These are phyloP conservation scores for Egretta garzetta DNA, from an alignment of 2,113 vertebrate genomes.

Conservation along the genomic window DNA sequence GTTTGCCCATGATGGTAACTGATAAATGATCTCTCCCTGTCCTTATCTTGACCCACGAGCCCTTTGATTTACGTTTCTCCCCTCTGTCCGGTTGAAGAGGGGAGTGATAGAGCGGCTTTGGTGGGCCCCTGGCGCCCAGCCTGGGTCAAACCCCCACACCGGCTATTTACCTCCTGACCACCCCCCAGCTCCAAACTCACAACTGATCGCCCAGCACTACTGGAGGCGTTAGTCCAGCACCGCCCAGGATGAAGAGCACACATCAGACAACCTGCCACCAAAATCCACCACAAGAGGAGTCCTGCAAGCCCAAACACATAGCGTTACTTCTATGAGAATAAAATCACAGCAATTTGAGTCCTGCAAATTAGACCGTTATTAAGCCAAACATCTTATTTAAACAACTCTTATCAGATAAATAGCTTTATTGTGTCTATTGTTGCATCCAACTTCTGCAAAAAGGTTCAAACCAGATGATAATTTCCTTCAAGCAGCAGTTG, in stretches of 20 bases:
- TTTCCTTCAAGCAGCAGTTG: slow-evolving; percentile 60
- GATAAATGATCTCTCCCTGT: too few relatives aligned
- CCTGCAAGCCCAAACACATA: slow-evolving; percentile 43
- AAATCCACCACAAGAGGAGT: slow-evolving; percentile 62
- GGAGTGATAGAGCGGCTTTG: too few relatives aligned
- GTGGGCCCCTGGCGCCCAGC: too few relatives aligned
- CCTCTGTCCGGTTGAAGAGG: too few relatives aligned
- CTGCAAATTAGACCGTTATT: slow-evolving; percentile 60
- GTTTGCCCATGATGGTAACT: too few relatives aligned
- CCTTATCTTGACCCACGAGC: too few relatives aligned
- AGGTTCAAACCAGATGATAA: slow-evolving; percentile 14
- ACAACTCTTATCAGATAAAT: slow-evolving; percentile 46
- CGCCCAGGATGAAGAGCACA: slow-evolving; percentile 9
- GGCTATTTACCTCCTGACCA: slow-evolving; percentile 48
- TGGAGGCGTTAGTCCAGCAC: not conserved
- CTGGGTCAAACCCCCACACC: not conserved
- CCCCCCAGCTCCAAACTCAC: slow-evolving; percentile 36
- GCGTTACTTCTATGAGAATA: slow-evolving; percentile 58
- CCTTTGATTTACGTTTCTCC: too few relatives aligned
- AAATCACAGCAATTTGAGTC: slow-evolving; percentile 51
- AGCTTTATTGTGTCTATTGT: slow-evolving; percentile 39
- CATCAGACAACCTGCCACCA: slow-evolving; percentile 23
- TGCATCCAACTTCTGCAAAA: slow-evolving; percentile 16
- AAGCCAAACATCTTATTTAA: slow-evolving; percentile 64
- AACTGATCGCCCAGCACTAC: slow-evolving; percentile 12